A percentile compares a stretch with the other conserved stretches of the same genome.
phyloP scores from a whole-genome alignment of 2,113 vertebrate species.

The Epinephelus moara region DNA sequence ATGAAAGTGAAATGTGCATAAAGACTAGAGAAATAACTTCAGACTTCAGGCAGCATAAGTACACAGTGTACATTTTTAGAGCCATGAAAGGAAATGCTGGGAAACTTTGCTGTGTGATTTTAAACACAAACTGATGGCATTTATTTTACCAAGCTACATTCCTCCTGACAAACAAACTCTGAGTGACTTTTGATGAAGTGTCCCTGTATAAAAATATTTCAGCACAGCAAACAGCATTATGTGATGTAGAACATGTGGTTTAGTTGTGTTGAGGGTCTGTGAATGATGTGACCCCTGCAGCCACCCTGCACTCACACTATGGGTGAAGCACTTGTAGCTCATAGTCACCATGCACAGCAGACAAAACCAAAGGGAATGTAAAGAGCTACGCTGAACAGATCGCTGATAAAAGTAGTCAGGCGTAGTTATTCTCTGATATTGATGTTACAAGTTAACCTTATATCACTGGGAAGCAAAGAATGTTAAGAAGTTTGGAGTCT shows the following conservation, averaged over 20 bases:
- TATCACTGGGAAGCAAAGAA: conserved; percentile 9
- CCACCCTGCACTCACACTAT: not conserved
- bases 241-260: not conserved
- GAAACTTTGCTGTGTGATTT: too few relatives aligned
- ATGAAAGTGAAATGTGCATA: too few relatives aligned
- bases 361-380: conserved; percentile 9
- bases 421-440: conserved; percentile 2
- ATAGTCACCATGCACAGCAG: conserved; percentile 8
- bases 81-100: not conserved
- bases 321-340: conserved; percentile 2
- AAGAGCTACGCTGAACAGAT: conserved; percentile 1
- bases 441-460: conserved; percentile 42
- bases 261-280: not conserved
- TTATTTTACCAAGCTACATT: not conserved
- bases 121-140: not conserved
- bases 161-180: not conserved
- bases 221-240: not conserved
- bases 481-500: conserved; percentile 35
- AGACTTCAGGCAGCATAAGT: not conserved
- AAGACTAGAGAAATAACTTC: too few relatives aligned
- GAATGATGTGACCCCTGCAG: not conserved
- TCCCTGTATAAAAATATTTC: not conserved
- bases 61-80: not conserved
- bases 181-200: not conserved
- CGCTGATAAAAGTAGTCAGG: conserved; percentile 10